Conservation (phyloP, 2,113 vertebrate species). For the Phaetusa simplex region DNA sequence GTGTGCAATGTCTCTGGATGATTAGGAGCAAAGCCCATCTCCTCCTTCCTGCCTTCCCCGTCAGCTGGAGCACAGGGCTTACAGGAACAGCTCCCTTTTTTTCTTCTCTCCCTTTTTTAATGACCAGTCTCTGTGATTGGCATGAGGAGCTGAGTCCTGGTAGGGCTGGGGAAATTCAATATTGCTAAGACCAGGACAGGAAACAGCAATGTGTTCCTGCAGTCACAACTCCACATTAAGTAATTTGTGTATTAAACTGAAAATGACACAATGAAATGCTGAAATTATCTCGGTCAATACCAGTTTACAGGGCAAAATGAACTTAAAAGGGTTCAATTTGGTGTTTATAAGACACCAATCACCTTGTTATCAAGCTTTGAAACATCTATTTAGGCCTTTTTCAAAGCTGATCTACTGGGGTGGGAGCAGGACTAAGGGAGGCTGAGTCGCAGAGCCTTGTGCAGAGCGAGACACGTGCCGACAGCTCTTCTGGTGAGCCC, state of each 20-base stretch:
- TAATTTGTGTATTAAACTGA: conserved; percentile 46
- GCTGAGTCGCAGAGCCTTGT: background rate
- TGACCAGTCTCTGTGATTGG: conserved; percentile 30
- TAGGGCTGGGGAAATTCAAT: conserved; percentile 55
- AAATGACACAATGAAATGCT: conserved; percentile 29
- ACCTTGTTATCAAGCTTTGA: background rate
- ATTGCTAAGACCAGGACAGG: conserved; percentile 66
- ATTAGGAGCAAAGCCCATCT: conserved; percentile 51
- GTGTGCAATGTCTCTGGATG: background rate
- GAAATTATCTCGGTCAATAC: background rate
- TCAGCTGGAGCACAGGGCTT: background rate
- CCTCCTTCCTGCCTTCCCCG: conserved; percentile 31
- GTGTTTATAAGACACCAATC: background rate
- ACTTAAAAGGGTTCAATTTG: background rate
- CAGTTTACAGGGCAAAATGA: background rate
- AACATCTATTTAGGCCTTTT: background rate
- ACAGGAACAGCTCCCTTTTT: conserved; percentile 23
- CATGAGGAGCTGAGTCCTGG: conserved; percentile 7
- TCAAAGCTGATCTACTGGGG: background rate
- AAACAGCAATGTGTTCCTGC: conserved; percentile 45
- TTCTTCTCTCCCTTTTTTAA: conserved; percentile 18
- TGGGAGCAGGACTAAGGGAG: background rate
- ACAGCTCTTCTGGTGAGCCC: background rate
- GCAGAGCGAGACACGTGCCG: fast-evolving
- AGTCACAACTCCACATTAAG: conserved; percentile 48